phyloP scores from a whole-genome alignment of 1,140 invertebrate species.

The Neelides sp. region DNA sequence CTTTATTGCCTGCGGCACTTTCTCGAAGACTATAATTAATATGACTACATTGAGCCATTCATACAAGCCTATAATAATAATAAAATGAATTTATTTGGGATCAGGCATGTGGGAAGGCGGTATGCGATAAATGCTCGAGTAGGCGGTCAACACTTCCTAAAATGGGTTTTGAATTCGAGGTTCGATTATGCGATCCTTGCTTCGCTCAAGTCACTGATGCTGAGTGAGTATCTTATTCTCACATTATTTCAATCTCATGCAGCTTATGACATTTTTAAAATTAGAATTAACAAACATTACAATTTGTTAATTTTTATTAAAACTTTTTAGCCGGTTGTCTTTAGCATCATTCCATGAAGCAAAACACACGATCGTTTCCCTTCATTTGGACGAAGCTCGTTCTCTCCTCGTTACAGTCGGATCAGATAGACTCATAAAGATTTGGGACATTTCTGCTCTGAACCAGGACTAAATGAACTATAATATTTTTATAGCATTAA shows the following conservation, averaged over 20 bases:
- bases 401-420: slow-evolving; percentile 80
- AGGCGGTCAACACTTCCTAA: slow-evolving; percentile 75
- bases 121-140: slow-evolving; percentile 83
- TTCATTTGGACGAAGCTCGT: slow-evolving; percentile 77
- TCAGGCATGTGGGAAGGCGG: slow-evolving; percentile 69
- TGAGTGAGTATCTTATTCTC: slow-evolving; percentile 48
- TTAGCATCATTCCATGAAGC: slow-evolving; percentile 89
- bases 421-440: slow-evolving; percentile 85
- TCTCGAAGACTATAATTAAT: too few species aligned
- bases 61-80: too few species aligned
- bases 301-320: slow-evolving; percentile 9
- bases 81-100: slow-evolving; percentile 1
- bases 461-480: too few species aligned
- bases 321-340: slow-evolving; percentile 58
- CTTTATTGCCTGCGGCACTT: neutral
- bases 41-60: too few species aligned
- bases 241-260: slow-evolving; percentile 8
- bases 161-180: slow-evolving; percentile 96
- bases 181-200: slow-evolving; percentile 88
- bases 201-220: slow-evolving; percentile 64
- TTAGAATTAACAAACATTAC: slow-evolving; percentile 6
- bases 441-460: slow-evolving; percentile 59
- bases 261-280: slow-evolving; percentile 17
- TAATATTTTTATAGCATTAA: too few species aligned
- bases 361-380: slow-evolving; percentile 76